Percentiles rank a stretch among this genome's conserved stretches.
Conservation (phyloP, 1,140 invertebrate genomes). For the Aphaenogaster ashmeadi region DNA sequence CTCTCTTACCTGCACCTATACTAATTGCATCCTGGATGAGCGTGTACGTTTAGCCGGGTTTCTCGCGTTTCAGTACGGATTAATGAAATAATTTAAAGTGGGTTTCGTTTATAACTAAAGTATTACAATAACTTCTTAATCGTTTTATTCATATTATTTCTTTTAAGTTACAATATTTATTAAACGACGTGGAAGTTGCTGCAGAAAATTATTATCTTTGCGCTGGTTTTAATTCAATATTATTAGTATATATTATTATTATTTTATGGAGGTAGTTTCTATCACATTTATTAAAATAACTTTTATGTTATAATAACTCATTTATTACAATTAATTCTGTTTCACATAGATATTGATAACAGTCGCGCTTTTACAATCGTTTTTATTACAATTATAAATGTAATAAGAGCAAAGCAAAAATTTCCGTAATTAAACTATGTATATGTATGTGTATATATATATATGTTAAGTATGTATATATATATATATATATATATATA, state of each 20-base stretch:
- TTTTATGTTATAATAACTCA: not conserved
- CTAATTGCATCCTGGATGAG: constrained; percentile 15
- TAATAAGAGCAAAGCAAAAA: not conserved
- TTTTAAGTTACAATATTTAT: constrained; percentile 15
- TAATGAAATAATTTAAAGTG: constrained; percentile 11
- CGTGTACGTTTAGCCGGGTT: constrained; percentile 17
- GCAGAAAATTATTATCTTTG: not conserved
- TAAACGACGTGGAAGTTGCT: not conserved
- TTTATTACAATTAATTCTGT: not conserved
- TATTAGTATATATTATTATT: constrained; percentile 1
- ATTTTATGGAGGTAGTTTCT: not conserved
- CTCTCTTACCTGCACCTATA: constrained; percentile 42
- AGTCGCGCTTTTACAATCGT: not conserved
- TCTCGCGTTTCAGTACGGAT: not conserved
- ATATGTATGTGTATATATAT: not conserved
- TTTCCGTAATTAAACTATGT: not conserved
- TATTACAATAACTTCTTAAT: not conserved
- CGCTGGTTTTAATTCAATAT: not conserved
- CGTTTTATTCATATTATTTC: not conserved
- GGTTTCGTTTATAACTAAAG: not conserved
- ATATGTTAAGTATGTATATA: not conserved
- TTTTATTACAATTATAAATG: not conserved
- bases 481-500: not conserved
- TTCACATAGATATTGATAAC: not conserved
- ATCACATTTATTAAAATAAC: constrained; percentile 11